Evolutionary conservation across 1,140 invertebrate genomes (phyloP).

Genomic region (Bombus haemorrhoidalis): DNA sequence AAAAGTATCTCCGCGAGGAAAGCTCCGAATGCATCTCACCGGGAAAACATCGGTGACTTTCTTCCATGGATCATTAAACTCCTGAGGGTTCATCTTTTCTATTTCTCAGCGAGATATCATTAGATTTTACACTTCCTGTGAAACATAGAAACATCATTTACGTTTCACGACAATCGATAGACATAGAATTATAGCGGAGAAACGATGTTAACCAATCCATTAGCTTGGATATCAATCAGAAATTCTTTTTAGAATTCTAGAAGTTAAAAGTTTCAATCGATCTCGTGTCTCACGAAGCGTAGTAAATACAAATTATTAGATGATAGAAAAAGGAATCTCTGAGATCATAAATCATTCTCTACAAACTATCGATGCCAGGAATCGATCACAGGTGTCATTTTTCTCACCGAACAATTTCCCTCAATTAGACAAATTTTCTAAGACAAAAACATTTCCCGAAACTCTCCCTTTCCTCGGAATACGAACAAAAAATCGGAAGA

Average conservation of each 20-base stretch:
- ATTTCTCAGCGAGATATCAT: neutral
- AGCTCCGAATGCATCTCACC: neutral
- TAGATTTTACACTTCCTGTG: neutral
- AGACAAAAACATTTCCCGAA: neutral
- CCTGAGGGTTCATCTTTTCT: neutral
- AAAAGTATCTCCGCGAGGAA: neutral
- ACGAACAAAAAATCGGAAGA: neutral
- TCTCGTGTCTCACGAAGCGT: too few relatives aligned
- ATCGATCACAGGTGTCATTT: neutral
- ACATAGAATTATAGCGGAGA: too few relatives aligned
- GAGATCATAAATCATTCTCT: neutral
- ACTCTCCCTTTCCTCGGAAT: neutral
- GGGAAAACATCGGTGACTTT: neutral
- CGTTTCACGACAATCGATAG: neutral
- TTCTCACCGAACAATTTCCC: too few relatives aligned
- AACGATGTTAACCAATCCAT: too few relatives aligned
- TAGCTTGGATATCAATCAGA: too few relatives aligned
- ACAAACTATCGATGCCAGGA: neutral
- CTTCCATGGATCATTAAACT: neutral
- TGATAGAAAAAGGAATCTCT: neutral
- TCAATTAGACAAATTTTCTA: neutral
- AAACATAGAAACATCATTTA: neutral
- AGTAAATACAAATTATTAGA: too few relatives aligned
- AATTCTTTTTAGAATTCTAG: neutral
- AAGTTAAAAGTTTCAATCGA: too few relatives aligned